phyloP scores from a whole-genome alignment of 2,113 vertebrate genomes.

The Salvelinus sp. region DNA sequence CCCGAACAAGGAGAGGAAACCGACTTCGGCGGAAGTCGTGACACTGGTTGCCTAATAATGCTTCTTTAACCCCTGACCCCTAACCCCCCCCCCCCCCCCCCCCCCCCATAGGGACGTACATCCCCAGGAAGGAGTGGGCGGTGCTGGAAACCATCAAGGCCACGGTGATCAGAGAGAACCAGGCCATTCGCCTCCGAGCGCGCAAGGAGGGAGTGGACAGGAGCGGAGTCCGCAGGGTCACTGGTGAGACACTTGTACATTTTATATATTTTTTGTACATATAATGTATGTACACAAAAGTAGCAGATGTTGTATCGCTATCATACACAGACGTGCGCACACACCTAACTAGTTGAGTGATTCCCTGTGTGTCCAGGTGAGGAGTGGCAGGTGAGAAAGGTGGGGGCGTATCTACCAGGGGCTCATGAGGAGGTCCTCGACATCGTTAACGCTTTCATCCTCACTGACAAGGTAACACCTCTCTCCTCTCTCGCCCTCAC shows the following conservation, averaged over 20 bases:
- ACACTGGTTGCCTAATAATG: no score
- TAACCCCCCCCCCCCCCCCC: background rate
- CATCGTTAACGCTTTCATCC: slow-evolving; percentile 83
- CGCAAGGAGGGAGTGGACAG: slow-evolving; percentile 85
- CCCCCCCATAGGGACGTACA: slow-evolving; percentile 80
- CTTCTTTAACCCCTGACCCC: no score
- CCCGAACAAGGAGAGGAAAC: no score
- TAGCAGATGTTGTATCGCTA: no score
- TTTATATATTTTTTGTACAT: no score
- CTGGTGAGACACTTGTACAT: slow-evolving; percentile 54
- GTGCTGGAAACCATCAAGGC: slow-evolving; percentile 85
- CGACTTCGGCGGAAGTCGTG: no score
- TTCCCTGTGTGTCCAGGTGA: slow-evolving; percentile 74
- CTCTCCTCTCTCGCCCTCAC: background rate
- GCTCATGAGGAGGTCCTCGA: slow-evolving; percentile 89
- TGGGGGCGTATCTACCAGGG: slow-evolving; percentile 86
- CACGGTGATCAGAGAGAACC: slow-evolving; percentile 84
- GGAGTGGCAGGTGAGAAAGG: slow-evolving; percentile 87
- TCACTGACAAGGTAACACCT: slow-evolving; percentile 85
- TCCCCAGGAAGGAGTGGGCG: slow-evolving; percentile 85
- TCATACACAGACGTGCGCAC: no score
- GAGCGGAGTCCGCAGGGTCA: slow-evolving; percentile 76
- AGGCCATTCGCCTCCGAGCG: slow-evolving; percentile 85
- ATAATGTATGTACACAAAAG: no score
- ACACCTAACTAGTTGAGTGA: no score